Conservation (phyloP, 2,113 vertebrate species). For the Datnioides undecimradiatus region DNA sequence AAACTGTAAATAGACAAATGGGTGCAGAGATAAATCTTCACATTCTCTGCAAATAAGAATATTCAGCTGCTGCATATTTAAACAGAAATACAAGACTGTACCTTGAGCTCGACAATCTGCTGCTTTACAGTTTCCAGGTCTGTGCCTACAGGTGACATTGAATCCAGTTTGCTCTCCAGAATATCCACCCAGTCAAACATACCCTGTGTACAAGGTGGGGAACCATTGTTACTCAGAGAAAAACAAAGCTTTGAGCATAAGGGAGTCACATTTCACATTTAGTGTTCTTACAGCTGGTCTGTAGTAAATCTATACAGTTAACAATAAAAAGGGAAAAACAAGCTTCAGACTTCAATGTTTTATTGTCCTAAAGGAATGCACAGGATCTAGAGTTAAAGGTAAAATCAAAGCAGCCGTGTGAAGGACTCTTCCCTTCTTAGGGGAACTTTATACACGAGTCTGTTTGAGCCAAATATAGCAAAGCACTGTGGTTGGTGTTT, state of each 20-base stretch:
- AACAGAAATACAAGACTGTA: constrained; percentile 71
- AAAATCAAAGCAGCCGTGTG: constrained; percentile 2
- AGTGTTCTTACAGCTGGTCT: constrained; percentile 18
- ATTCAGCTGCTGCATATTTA: not conserved
- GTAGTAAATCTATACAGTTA: not conserved
- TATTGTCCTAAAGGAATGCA: not conserved
- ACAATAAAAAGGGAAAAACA: not conserved
- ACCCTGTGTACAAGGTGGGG: constrained; percentile 82
- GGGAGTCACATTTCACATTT: constrained; percentile 53
- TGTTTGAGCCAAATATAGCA: constrained; percentile 40
- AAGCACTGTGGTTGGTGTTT: constrained; percentile 42
- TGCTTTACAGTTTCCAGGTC: constrained; percentile 99
- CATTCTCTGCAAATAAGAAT: not conserved
- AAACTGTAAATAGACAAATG: constrained; percentile 11
- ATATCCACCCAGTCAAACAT: constrained; percentile 99
- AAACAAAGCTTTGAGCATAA: constrained; percentile 45
- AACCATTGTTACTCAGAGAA: constrained; percentile 56
- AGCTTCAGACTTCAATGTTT: not conserved
- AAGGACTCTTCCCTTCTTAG: constrained; percentile 4
- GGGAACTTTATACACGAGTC: constrained; percentile 16
- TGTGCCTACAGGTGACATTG: constrained; percentile 96
- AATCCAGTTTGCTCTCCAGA: constrained; percentile 92
- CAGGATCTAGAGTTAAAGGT: constrained; percentile 13
- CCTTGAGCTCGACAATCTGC: constrained; percentile 97
- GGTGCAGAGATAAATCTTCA: not conserved